Base-by-base conservation (phyloP, 2,113 vertebrate species). In the Podarcis raffonei region DNA sequence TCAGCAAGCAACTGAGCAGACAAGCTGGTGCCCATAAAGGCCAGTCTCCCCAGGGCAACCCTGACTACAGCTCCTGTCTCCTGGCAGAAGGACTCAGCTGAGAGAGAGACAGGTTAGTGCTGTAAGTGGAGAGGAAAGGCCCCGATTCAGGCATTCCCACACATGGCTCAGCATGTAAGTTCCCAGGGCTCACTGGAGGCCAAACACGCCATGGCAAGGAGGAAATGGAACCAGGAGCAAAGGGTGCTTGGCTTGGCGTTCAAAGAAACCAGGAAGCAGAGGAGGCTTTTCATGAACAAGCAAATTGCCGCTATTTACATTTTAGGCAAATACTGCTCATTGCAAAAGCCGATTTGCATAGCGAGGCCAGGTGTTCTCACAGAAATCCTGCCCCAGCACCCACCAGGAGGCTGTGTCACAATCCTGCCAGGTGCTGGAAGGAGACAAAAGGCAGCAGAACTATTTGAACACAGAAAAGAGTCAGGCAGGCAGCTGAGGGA, bases 311-410 rank as follows among this genome's bases (percentile, higher is more conserved):
- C 6, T 3, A 15, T 35, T 42, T n/a, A 30, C 2, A 32, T 81
- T 78, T 83, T 66, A 82, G 90, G 77, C 87, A 81, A 3, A 80
- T 80, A 87, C n/a, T 88, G 89, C 57, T 20, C 37, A 0, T 48
- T 76, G 87, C 89, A 91, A 53, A 78, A 37, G 18, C 27, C 0
- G 27, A 68, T 87, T 82, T 71, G 92, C 91, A 87, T 35, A 66
- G 11, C 48, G 11, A 27, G 1, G 0, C 84, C 88, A 68, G 91
- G 81, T 65, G 83, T 32, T n/a, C 0, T 83, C 85, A 22, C 79
- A 72, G 32, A 39, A 90, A 76, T 15, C 42, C 86, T 18, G 81
- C 1, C 81, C 1, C 72, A 18, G 0, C 57, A 18, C 23, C 81
- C 39, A 39, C n/a, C 23, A n/a, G n/a, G 74, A 37, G 22, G 79